phyloP scores from a whole-genome alignment of 2,888 invertebrate genomes.

The Abscondita cerata region DNA sequence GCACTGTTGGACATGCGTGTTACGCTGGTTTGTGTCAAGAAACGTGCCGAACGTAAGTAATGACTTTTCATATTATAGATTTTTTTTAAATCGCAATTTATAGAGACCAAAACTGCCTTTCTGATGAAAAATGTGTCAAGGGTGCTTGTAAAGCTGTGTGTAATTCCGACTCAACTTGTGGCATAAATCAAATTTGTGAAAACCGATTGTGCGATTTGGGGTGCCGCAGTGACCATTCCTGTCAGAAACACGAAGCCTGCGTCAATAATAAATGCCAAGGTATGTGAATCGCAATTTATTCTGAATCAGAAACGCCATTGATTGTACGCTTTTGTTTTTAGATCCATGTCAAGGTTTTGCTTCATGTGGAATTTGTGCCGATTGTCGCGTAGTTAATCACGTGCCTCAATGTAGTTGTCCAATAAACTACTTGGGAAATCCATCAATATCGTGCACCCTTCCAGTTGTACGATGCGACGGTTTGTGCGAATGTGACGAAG shows the following conservation, averaged over 20 bases:
- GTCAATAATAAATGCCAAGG: slow-evolving; percentile 82
- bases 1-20: slow-evolving; percentile 75
- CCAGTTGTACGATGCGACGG: slow-evolving; percentile 77
- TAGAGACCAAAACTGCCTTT: slow-evolving; percentile 81
- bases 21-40: slow-evolving; percentile 80
- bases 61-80: background rate
- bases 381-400: slow-evolving; percentile 83
- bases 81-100: slow-evolving; percentile 44
- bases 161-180: slow-evolving; percentile 84
- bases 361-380: slow-evolving; percentile 84
- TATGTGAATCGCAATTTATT: no score
- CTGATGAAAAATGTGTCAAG: slow-evolving; percentile 84
- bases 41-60: slow-evolving; percentile 76
- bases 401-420: slow-evolving; percentile 88
- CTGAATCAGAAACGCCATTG: no score
- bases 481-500: slow-evolving; percentile 80
- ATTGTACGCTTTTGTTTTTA: slow-evolving; percentile 48
- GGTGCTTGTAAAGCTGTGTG: slow-evolving; percentile 86
- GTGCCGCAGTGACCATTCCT: slow-evolving; percentile 84
- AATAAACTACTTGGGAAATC: slow-evolving; percentile 80
- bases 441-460: slow-evolving; percentile 77
- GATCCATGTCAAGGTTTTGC: slow-evolving; percentile 79
- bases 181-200: slow-evolving; percentile 83
- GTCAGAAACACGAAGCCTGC: slow-evolving; percentile 78
- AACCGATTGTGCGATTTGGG: slow-evolving; percentile 86